A percentile compares a stretch with the other conserved stretches of the same genome.
Evolutionary conservation across 92 coral and sea anemone genomes (phyloP).

Genomic region (Epizoanthus stellaris): DNA sequence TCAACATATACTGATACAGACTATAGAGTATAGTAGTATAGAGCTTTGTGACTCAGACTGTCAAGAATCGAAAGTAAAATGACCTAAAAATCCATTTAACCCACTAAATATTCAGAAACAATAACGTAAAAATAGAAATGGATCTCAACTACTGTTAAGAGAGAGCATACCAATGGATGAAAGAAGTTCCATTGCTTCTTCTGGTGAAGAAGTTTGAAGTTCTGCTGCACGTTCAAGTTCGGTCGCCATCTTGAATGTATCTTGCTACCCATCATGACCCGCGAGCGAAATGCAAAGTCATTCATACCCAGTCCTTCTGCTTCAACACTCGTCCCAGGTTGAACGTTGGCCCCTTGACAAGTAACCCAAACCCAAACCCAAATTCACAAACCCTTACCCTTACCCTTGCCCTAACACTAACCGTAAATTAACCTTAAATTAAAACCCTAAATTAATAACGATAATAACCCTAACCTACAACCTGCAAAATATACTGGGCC

Average conservation of each 20-base stretch:
- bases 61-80: neutral
- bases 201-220: conserved; percentile 81
- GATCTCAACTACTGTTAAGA: neutral
- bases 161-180: conserved; percentile 78
- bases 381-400: too few species aligned
- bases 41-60: neutral
- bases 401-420: too few species aligned
- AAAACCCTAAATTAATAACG: too few species aligned
- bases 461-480: too few species aligned
- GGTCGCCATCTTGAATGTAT: conserved; percentile 88
- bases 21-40: too few species aligned
- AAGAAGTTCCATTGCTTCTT: conserved; percentile 90
- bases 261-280: conserved; percentile 40
- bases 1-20: too few species aligned
- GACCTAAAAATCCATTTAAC: neutral
- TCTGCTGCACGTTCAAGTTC: conserved; percentile 89
- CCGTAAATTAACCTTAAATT: too few species aligned
- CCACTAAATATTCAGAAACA: neutral
- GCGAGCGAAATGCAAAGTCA: conserved; percentile 33
- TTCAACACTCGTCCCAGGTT: too few species aligned
- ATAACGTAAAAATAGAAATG: neutral
- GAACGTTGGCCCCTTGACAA: too few species aligned
- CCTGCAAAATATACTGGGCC: too few species aligned
- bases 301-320: conserved; percentile 7
- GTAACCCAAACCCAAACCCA: too few species aligned